Evolutionary conservation across 1,140 invertebrate species (phyloP), one percentile per base, ranked within the genome.

Genomic region (Grapholita molesta): DNA sequence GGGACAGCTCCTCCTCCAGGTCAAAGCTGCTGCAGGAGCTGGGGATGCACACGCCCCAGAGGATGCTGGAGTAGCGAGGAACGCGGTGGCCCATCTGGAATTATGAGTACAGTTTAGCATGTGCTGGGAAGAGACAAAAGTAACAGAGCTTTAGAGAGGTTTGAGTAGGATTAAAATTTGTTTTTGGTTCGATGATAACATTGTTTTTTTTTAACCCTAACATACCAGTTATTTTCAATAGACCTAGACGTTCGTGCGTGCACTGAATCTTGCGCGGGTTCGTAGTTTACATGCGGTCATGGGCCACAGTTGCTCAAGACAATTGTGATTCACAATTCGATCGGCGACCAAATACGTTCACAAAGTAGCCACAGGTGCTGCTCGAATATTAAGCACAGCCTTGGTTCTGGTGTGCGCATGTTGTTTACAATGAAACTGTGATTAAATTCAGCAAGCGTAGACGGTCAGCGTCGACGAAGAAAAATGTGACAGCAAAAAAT

Each of bases 11-110:
- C 3, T 90, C 80, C 75, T 94, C 90, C 3, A 95, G 80, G 79
- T 95, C 94, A 25, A 84, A 78, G 32, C 93, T 80, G 52, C 91
- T 90, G 77, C 94, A 95, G 1, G 92, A 92, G 25, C 89, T 90
- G 8, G 94, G 94, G 2, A 94, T 91, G 72, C 94, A 95, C 2
- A 95, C 78, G 0, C 93, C 94, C 94, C 94, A 95, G 66, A 94
- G 90, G 9, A 94, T 92, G 35, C 91, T 94, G 12, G 94, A 94
- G 76, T 93, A 94, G 52, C 93, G 82, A 0, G 94, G 94, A 0
- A 95, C 93, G 33, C 94, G 82, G 77, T 95, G 94, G 15, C 94
- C 94, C 73, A 94, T 93, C 94, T 95, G 83, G 11, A 90, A 91
- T 67, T 79, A 80, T 64, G 3, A 69, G 33, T 15, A 25, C 48